phyloP scores from a whole-genome alignment of 2,113 vertebrate genomes.

The Heliornis fulica region DNA sequence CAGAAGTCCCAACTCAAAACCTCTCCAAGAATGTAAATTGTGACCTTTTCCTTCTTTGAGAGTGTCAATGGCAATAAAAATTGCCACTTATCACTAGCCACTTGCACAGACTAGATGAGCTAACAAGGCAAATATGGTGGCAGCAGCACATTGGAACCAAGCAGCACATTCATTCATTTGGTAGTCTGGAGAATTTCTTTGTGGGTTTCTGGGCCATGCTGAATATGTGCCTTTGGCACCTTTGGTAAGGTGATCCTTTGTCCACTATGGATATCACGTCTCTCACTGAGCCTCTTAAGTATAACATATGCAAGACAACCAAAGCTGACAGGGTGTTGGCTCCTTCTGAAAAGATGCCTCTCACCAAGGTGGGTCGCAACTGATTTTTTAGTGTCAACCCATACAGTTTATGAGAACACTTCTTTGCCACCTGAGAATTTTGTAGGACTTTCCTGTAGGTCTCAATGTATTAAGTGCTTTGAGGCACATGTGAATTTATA shows the following conservation, averaged over 20 bases:
- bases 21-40: neutral
- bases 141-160: neutral
- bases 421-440: neutral
- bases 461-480: neutral
- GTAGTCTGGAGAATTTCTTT: neutral
- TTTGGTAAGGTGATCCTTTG: neutral
- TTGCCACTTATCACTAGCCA: neutral
- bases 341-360: neutral
- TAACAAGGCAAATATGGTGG: neutral
- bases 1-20: neutral
- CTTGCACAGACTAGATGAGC: neutral
- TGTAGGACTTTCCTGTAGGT: neutral
- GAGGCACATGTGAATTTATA: neutral
- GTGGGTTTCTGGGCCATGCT: neutral
- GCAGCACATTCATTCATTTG: neutral
- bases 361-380: neutral
- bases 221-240: fast-evolving
- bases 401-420: neutral
- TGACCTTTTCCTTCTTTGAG: neutral
- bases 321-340: neutral
- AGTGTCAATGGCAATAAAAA: neutral
- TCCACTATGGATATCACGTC: neutral
- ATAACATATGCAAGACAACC: neutral
- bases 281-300: neutral
- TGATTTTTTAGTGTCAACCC: neutral